A percentile compares a stretch with the other conserved stretches of the same genome.
Evolutionary conservation across 2,797 vertebrate genomes (phyloP).

Genomic region (Tenualosa thibaudeaui): DNA sequence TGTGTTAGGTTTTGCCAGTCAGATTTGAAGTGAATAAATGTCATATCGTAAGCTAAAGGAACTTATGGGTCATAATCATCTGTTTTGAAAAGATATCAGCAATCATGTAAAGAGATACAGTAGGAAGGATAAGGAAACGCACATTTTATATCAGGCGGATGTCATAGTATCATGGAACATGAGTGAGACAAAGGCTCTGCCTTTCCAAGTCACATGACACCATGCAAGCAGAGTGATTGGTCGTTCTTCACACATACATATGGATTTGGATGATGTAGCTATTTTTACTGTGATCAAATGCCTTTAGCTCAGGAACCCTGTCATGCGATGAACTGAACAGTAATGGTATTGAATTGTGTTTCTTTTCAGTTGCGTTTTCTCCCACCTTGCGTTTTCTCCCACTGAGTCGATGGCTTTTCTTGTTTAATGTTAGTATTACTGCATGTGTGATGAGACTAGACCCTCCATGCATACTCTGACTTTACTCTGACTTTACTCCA

Average conservation of each 20-base stretch:
- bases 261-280: constrained; percentile 13
- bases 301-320: constrained; percentile 21
- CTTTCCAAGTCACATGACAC: not conserved
- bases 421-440: constrained; percentile 21
- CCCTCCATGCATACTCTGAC: not conserved
- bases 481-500: not conserved
- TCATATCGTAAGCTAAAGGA: constrained; percentile 19
- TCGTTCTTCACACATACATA: not conserved
- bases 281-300: constrained; percentile 21
- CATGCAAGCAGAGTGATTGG: constrained; percentile 23
- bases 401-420: not conserved
- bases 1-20: constrained; percentile 15
- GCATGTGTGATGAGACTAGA: constrained; percentile 9
- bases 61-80: not conserved
- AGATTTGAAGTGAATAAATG: not conserved
- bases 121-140: not conserved
- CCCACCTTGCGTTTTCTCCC: not conserved
- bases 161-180: not conserved
- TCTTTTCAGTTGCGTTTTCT: not conserved
- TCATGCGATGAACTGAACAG: constrained; percentile 21
- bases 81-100: not conserved
- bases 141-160: constrained; percentile 8
- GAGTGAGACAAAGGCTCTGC: not conserved
- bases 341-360: constrained; percentile 23
- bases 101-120: not conserved